A percentile compares a stretch with the other conserved stretches of the same genome.
Conservation (phyloP, 2,797 vertebrate species). For the Lepilemur ruficaudatus region DNA sequence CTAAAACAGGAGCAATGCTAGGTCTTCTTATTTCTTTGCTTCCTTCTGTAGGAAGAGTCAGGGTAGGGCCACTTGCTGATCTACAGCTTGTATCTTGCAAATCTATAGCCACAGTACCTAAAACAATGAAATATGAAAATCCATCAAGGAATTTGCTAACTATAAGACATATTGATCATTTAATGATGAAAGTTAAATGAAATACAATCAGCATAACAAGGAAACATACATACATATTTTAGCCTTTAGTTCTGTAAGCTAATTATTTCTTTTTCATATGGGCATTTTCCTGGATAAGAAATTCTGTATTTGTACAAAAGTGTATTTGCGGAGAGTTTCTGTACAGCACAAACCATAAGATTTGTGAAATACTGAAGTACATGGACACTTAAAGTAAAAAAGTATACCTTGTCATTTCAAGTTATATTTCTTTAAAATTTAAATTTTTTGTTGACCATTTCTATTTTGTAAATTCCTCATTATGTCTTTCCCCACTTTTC, state of each 20-base stretch:
- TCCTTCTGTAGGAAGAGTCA: slow-evolving; percentile 86
- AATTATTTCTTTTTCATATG: neutral
- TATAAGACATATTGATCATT: neutral
- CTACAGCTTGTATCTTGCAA: slow-evolving; percentile 86
- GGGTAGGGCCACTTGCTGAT: slow-evolving; percentile 78
- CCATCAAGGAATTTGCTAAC: neutral
- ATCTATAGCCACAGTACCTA: slow-evolving; percentile 89
- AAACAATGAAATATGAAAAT: neutral
- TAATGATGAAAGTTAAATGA: neutral
- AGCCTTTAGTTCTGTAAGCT: neutral
- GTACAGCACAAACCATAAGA: neutral
- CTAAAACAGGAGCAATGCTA: slow-evolving; percentile 92
- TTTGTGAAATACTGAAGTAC: neutral
- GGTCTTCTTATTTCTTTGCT: slow-evolving; percentile 86
- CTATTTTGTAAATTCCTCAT: neutral
- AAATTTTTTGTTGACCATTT: neutral
- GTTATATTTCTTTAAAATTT: neutral
- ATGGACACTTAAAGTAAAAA: neutral
- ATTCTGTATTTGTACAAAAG: neutral
- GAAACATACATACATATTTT: neutral
- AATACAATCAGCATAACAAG: neutral
- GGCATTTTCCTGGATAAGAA: neutral
- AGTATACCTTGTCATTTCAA: neutral
- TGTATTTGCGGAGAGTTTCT: neutral
- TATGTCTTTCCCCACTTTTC: neutral